Base-by-base conservation (phyloP, 2,113 vertebrate genomes). In the Neotoma lepida region DNA sequence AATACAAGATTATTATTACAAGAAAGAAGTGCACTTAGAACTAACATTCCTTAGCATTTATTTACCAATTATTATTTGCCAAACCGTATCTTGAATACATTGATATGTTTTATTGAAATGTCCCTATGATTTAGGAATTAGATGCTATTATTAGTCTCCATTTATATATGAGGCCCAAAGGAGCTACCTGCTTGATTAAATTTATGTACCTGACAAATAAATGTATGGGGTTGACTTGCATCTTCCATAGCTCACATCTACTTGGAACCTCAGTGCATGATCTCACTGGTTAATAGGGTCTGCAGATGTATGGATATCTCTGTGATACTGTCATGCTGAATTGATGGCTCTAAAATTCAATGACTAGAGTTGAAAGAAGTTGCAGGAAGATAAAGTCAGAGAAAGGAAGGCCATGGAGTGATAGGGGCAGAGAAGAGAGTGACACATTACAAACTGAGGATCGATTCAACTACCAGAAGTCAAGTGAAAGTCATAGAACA, bases 171-270 rank as follows among this genome's bases (percentile, higher is more conserved):
- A 95, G 61, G 28, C 22, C 89, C 14, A 74, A 30, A 73, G 35
- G 93, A 68, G 17, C 85, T 54, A 77, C 51, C 2, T 87, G 86
- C 20, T 91, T 74, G 2, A 63, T 93, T 56, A 68, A 84, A 94
- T 9, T 89, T 33, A 35, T 46, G 1, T 82, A 73, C 46, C 41
- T 56, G 44, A 26, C n/a, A 86, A 82, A 18, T 88, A 54, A 73
- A 51, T 41, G 17, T 18, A 61, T 7, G 66, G 35, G 3, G 10
- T 39, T 85, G 63, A 78, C 28, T 33, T 66, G 22, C 73, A 8
- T 49, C 9, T 35, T 15, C 14, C 22, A 6, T 46, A 84, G 7
- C 61, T 91, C 78, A 86, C 33, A 13, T 92, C 61, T 6, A 22
- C 30, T 82, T 78, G n/a, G n/a, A n/a, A n/a, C n/a, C n/a, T n/a